A percentile compares a stretch with the other conserved stretches of the same genome.
Conservation (phyloP, 2,113 vertebrate species). For the Phylloscopus whistleri region DNA sequence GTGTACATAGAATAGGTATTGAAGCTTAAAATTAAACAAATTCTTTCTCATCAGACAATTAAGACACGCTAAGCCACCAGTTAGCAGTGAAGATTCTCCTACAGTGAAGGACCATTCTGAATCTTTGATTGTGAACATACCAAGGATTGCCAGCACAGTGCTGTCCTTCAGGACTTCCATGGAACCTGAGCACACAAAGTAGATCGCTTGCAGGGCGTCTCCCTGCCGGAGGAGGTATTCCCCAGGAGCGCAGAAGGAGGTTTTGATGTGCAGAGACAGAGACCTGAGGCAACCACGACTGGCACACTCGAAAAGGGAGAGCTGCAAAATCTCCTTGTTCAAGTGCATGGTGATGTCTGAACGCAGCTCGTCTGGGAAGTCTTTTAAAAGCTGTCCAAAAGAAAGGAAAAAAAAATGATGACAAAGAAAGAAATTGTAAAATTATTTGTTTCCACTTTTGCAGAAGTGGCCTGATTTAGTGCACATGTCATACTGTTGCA, state of each 20-base stretch:
- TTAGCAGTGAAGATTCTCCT: neutral
- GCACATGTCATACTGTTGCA: rapidly evolving
- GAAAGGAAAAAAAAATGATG: neutral
- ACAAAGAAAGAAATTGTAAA: neutral
- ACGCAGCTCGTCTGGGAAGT: slow-evolving; percentile 95
- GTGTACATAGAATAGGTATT: neutral
- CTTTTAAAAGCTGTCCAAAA: slow-evolving; percentile 87
- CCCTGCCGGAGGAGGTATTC: slow-evolving; percentile 96
- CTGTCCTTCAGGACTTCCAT: slow-evolving; percentile 98
- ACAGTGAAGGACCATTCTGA: neutral
- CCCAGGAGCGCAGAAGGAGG: slow-evolving; percentile 94
- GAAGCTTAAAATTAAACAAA: neutral
- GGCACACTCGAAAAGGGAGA: slow-evolving; percentile 92
- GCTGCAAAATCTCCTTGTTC: slow-evolving; percentile 97
- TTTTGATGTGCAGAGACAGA: slow-evolving; percentile 96
- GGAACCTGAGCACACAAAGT: slow-evolving; percentile 97
- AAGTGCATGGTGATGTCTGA: slow-evolving; percentile 98
- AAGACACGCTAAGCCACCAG: neutral
- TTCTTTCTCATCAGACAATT: neutral
- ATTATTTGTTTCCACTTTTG: neutral
- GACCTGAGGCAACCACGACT: slow-evolving; percentile 96
- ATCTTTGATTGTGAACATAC: slow-evolving; percentile 68
- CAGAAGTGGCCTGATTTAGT: neutral
- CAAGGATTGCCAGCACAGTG: slow-evolving; percentile 96
- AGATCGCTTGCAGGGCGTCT: slow-evolving; percentile 96